phyloP scores from a whole-genome alignment of 2,113 vertebrate genomes.

The Apodemus speciosus region DNA sequence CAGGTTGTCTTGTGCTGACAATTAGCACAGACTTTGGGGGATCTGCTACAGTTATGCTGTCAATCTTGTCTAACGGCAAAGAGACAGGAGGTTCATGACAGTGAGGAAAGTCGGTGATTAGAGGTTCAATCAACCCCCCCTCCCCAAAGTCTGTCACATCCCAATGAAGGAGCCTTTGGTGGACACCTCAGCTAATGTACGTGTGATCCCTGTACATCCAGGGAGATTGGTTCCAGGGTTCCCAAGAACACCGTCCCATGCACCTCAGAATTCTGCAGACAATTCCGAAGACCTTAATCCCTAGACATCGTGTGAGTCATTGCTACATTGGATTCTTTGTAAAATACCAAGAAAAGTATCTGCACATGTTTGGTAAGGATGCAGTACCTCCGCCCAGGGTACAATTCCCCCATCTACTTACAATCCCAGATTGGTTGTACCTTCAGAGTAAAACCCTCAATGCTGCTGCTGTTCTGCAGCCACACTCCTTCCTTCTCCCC shows the following conservation, averaged over 20 bases:
- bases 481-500: background rate
- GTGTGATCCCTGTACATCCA: no score
- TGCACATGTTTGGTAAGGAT: background rate
- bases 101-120: background rate
- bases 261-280: no score
- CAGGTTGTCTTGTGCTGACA: background rate
- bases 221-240: background rate
- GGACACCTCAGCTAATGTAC: background rate
- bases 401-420: no score
- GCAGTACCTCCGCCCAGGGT: no score
- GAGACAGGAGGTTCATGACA: background rate
- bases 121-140: background rate
- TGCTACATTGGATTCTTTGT: no score
- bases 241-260: no score
- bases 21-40: background rate
- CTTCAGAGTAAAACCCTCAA: background rate
- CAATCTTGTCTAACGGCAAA: background rate
- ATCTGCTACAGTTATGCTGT: fast-evolving
- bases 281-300: background rate
- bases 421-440: background rate
- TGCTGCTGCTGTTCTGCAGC: background rate
- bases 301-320: no score
- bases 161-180: background rate
- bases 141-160: background rate
- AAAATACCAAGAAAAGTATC: no score